phyloP scores from a whole-genome alignment of 2,888 invertebrate species.

The Terebella lapidaria region DNA sequence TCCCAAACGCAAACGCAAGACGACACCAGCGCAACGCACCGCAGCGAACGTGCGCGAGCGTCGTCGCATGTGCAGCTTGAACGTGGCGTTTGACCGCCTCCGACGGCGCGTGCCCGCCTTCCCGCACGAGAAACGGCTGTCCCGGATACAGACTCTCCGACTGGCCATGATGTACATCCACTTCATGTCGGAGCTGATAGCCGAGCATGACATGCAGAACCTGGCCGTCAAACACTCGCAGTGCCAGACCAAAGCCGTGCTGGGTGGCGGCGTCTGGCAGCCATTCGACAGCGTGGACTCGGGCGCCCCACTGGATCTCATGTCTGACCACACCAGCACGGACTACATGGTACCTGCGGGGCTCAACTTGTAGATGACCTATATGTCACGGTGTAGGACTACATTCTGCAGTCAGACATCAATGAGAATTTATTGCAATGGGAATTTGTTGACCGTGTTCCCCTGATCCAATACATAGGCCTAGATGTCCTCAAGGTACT shows the following conservation, averaged over 20 bases:
- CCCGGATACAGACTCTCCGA: constrained; percentile 71
- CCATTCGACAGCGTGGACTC: too few relatives aligned
- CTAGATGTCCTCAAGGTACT: too few relatives aligned
- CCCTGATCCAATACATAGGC: too few relatives aligned
- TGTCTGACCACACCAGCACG: background rate
- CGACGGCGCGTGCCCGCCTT: constrained; percentile 51
- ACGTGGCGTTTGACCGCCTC: constrained; percentile 84
- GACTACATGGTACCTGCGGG: too few relatives aligned
- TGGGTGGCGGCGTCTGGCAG: background rate
- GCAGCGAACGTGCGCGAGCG: constrained; percentile 88
- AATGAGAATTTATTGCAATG: too few relatives aligned
- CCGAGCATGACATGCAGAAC: constrained; percentile 7
- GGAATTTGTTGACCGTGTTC: too few relatives aligned
- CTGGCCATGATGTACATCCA: constrained; percentile 93
- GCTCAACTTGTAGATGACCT: too few relatives aligned
- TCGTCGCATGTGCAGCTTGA: constrained; percentile 84
- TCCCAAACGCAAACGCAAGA: constrained; percentile 22
- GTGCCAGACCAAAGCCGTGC: background rate
- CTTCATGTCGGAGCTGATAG: constrained; percentile 76
- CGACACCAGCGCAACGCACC: constrained; percentile 57
- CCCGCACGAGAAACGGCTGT: constrained; percentile 26
- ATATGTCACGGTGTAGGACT: too few relatives aligned
- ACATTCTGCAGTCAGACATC: too few relatives aligned
- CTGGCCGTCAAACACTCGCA: background rate
- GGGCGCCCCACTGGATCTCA: too few relatives aligned